These are phyloP conservation scores for Apantesis nais DNA, from an alignment of 2,888 invertebrate species.

Conservation along the genomic window DNA sequence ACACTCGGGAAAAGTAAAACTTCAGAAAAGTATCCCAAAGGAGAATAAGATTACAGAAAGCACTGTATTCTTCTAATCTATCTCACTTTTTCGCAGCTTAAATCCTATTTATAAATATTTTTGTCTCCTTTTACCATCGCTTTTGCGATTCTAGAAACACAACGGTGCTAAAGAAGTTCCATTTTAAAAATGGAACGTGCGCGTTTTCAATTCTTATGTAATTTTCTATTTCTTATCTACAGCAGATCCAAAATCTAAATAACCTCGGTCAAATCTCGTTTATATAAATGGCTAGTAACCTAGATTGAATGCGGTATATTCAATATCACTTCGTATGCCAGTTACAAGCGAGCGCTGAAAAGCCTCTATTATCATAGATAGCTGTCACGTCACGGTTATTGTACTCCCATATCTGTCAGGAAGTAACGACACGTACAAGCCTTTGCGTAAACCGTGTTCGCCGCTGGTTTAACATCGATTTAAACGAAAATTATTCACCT, in stretches of 20 bases:
- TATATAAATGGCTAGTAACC: neutral
- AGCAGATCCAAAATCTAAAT: neutral
- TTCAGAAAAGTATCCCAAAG: too few species aligned
- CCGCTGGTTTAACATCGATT: slow-evolving; percentile 25
- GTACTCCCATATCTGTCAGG: slow-evolving; percentile 45
- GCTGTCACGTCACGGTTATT: slow-evolving; percentile 37
- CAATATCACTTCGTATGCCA: slow-evolving; percentile 9
- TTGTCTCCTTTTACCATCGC: too few species aligned
- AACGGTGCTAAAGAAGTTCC: too few species aligned
- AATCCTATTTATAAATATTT: too few species aligned
- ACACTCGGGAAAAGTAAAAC: too few species aligned
- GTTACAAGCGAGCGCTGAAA: slow-evolving; percentile 29
- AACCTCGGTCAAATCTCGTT: neutral
- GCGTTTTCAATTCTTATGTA: too few species aligned
- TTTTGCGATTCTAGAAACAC: too few species aligned
- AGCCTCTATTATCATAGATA: slow-evolving; percentile 38
- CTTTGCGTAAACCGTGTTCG: slow-evolving; percentile 16
- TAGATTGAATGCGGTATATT: neutral
- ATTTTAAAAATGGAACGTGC: too few species aligned
- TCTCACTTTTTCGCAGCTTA: too few species aligned
- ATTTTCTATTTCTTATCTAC: too few species aligned
- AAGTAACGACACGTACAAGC: slow-evolving; percentile 42
- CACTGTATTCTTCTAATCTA: too few species aligned
- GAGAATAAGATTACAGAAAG: too few species aligned
- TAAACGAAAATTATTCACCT: slow-evolving; percentile 30